A percentile compares a stretch with the other conserved stretches of the same genome.
These are phyloP conservation scores for Exocentrus adspersus DNA, from an alignment of 2,888 invertebrate genomes.

Conservation along the genomic window DNA sequence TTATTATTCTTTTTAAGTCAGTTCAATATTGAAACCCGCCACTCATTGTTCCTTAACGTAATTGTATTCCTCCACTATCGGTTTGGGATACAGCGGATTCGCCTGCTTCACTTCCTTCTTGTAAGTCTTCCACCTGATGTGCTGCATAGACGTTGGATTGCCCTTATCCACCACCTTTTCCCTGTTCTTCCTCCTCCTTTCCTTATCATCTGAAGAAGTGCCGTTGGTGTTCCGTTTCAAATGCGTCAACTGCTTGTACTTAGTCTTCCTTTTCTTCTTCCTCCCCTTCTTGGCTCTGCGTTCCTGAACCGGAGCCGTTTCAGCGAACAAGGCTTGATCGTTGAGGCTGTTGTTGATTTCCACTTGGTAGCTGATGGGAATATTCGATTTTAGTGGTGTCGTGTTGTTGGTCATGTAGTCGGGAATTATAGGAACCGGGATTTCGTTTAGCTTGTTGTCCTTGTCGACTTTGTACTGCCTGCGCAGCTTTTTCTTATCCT, in stretches of 20 bases:
- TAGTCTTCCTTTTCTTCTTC: slow-evolving; percentile 63
- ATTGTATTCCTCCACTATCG: slow-evolving; percentile 67
- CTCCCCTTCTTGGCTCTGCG: slow-evolving; percentile 40
- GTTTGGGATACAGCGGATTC: slow-evolving; percentile 69
- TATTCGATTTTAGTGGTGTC: slow-evolving; percentile 35
- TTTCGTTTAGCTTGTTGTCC: slow-evolving; percentile 65
- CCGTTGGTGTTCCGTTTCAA: slow-evolving; percentile 29
- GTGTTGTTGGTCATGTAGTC: slow-evolving; percentile 52
- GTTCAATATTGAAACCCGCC: too few relatives aligned
- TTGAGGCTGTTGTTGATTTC: slow-evolving; percentile 40
- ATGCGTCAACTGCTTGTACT: slow-evolving; percentile 35
- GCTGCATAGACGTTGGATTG: slow-evolving; percentile 50
- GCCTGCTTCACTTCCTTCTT: slow-evolving; percentile 65
- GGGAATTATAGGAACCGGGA: slow-evolving; percentile 62
- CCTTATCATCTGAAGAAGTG: slow-evolving; percentile 52
- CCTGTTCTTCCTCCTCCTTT: slow-evolving; percentile 63
- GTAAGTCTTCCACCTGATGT: slow-evolving; percentile 68
- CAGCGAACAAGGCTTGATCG: slow-evolving; percentile 41
- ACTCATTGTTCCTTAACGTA: slow-evolving; percentile 44
- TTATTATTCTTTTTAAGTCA: too few relatives aligned
- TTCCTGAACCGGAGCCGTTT: slow-evolving; percentile 36
- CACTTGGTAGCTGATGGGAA: slow-evolving; percentile 32
- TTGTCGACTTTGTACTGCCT: slow-evolving; percentile 67
- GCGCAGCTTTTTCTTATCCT: slow-evolving; percentile 64
- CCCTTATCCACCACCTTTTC: slow-evolving; percentile 23